Evolutionary conservation across 2,113 vertebrate genomes (phyloP).

Genomic region (Spizaetus ornatus): DNA sequence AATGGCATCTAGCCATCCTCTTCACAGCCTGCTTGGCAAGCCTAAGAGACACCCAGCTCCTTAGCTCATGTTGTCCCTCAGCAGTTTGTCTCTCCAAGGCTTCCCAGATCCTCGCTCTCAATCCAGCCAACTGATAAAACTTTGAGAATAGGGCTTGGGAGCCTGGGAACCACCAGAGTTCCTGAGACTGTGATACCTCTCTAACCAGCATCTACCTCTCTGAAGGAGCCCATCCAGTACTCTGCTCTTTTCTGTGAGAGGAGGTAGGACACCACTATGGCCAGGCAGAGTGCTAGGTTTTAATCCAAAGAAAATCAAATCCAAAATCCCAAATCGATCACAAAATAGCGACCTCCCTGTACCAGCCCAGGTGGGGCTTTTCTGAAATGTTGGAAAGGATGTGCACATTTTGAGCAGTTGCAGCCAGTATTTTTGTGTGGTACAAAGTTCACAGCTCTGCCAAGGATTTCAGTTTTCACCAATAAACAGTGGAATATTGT

Average conservation of each 20-base stretch:
- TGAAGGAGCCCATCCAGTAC: background rate
- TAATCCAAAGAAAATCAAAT: background rate
- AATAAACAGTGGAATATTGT: background rate
- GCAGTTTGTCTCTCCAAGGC: background rate
- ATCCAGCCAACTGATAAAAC: background rate
- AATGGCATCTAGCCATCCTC: background rate
- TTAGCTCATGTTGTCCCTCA: background rate
- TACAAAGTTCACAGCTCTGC: background rate
- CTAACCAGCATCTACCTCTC: background rate
- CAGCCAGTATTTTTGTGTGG: background rate
- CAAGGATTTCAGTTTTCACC: background rate
- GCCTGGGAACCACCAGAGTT: background rate
- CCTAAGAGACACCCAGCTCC: background rate
- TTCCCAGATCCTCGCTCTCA: background rate
- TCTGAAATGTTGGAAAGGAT: fast-evolving
- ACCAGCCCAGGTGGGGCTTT: background rate
- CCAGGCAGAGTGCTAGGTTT: background rate
- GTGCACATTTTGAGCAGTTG: background rate
- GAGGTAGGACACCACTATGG: background rate
- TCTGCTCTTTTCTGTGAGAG: background rate
- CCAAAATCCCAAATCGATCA: background rate
- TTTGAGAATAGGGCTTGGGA: background rate
- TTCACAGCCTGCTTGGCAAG: background rate
- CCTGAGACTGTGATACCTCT: fast-evolving
- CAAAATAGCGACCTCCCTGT: background rate